Base-by-base conservation (phyloP, 2,888 invertebrate species). In the Thyatira batis region DNA sequence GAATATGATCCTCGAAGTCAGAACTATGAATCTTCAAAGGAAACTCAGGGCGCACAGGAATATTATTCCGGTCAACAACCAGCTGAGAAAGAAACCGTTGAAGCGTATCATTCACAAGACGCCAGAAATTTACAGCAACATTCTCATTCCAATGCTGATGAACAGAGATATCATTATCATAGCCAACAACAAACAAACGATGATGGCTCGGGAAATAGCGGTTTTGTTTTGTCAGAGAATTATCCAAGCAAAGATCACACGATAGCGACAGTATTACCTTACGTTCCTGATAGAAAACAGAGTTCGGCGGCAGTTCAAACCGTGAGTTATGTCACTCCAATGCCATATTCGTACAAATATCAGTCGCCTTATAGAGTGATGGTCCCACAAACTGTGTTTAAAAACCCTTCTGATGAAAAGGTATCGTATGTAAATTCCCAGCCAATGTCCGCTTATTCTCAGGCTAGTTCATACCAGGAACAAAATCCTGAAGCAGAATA, bases 171-270 rank as follows among this genome's bases (percentile, higher is more conserved):
- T 60, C 73, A 76, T 2, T 88, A 89, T 60, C 73, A 76, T 2
- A 87, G 88, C 54, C 80, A 84, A 53, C 79, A 80, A 44, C 80
- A 82, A 64, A 68, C 61, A 27, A 65, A 69, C n/a, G 80, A 72
- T 50, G 73, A 78, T 50, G 73, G 78, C 25, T 67, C 83, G 1
- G 70, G 76, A 23, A 74, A 67, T 50, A 71, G 83, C 43, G 76
- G 78, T 11, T 67, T 93, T 21, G 71, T 87, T 1, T 86, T 93
- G 1, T 84, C 91, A 20, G 94, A 94, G 73, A 94, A 93, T 64
- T 94, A 93, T 69, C 94, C 94, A 0, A 92, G 90, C 61, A 88
- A 92, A 58, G 89, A 91, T 48, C 94, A 94, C 58, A 94, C 94
- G 0, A 86, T 91, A 65, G 94, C 94, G 0, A 89, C 93, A 46